A percentile compares a stretch with the other conserved stretches of the same genome.
Evolutionary conservation across 2,888 invertebrate genomes (phyloP).

Genomic region (Heliothis peltigera): DNA sequence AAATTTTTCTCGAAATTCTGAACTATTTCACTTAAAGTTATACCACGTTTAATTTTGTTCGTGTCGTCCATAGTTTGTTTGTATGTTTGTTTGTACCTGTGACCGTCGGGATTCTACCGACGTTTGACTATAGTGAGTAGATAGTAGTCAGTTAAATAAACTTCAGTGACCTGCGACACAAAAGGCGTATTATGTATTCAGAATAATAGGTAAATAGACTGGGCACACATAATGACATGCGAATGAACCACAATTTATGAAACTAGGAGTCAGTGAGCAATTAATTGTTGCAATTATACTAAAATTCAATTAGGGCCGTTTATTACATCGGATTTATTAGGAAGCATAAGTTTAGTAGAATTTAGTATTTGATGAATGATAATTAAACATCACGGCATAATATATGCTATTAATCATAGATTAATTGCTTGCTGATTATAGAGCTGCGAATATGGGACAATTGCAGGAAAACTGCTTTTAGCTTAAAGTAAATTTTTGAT

Average conservation of each 20-base stretch:
- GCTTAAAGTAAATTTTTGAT: too few relatives aligned
- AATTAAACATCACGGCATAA: background rate
- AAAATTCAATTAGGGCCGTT: constrained; percentile 22
- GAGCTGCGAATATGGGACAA: background rate
- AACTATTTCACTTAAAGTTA: constrained; percentile 74
- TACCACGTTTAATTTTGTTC: constrained; percentile 60
- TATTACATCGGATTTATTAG: constrained; percentile 5
- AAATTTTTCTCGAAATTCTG: constrained; percentile 78
- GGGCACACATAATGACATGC: constrained; percentile 1
- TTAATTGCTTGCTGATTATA: background rate
- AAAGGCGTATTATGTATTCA: constrained; percentile 31
- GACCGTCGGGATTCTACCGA: constrained; percentile 12
- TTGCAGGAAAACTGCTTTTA: background rate
- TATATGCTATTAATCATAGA: background rate
- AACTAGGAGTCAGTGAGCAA: constrained; percentile 37
- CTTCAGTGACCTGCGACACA: constrained; percentile 34
- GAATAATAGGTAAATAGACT: constrained; percentile 34
- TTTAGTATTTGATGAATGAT: background rate
- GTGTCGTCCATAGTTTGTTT: constrained; percentile 42
- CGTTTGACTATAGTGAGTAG: constrained; percentile 30
- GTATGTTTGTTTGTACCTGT: constrained; percentile 21
- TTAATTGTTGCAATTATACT: constrained; percentile 10
- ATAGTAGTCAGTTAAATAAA: constrained; percentile 28
- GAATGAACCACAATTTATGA: constrained; percentile 11
- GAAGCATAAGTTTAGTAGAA: background rate